These are phyloP conservation scores for Chelonus formosanus DNA, from an alignment of 2,888 invertebrate species.

Conservation along the genomic window DNA sequence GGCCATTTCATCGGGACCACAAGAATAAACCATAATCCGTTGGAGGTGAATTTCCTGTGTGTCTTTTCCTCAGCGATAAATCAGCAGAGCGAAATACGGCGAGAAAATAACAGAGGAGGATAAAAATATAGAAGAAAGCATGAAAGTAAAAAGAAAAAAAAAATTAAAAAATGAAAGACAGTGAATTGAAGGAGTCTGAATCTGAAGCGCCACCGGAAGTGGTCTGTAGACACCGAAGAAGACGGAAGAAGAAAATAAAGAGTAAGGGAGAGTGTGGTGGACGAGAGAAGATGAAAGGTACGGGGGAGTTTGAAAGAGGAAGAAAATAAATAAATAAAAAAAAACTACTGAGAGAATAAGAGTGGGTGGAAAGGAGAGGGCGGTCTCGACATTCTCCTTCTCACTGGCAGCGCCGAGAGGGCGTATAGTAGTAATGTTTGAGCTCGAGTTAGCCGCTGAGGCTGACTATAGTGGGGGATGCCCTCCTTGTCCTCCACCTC, in stretches of 20 bases:
- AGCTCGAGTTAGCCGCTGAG: constrained; percentile 49
- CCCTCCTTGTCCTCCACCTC: constrained; percentile 43
- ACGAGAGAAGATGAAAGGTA: not conserved
- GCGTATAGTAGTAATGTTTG: constrained; percentile 63
- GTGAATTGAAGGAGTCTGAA: constrained; percentile 6
- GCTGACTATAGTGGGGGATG: constrained; percentile 42
- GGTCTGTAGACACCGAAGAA: constrained; percentile 25
- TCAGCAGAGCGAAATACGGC: not conserved
- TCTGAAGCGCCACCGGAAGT: constrained; percentile 36
- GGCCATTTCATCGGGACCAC: too few relatives aligned
- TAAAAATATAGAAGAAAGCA: constrained; percentile 8
- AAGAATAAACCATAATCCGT: too few relatives aligned
- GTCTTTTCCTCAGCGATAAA: too few relatives aligned
- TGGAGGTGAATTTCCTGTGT: too few relatives aligned
- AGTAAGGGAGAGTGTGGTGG: not conserved
- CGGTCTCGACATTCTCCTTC: constrained; percentile 53
- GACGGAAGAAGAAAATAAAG: constrained; percentile 14
- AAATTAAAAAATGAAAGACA: constrained; percentile 1
- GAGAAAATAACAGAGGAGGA: constrained; percentile 14
- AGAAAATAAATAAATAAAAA: constrained; percentile 17
- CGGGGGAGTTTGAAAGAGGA: not conserved
- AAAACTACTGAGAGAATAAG: constrained; percentile 38
- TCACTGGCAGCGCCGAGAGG: constrained; percentile 48
- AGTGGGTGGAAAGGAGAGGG: constrained; percentile 55
- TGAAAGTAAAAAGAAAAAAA: constrained; percentile 8